Evolutionary conservation across 2,888 invertebrate genomes (phyloP).

Genomic region (Isotomurus palustris): DNA sequence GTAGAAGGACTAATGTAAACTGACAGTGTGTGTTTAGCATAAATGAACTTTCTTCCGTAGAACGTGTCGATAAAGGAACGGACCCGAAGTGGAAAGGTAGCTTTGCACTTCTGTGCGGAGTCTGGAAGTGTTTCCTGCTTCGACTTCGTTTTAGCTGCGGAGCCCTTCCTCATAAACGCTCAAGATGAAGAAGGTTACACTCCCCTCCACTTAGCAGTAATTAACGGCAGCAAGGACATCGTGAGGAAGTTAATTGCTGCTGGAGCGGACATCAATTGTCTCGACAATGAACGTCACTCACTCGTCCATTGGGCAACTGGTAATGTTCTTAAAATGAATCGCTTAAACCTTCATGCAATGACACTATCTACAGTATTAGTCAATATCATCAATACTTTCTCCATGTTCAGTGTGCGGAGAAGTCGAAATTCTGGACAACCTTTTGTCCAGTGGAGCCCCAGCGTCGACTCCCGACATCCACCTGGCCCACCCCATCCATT

Average conservation of each 20-base stretch:
- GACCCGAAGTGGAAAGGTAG: slow-evolving; percentile 78
- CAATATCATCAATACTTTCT: no score
- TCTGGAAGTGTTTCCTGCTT: slow-evolving; percentile 63
- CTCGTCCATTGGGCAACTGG: slow-evolving; percentile 98
- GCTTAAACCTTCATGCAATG: no score
- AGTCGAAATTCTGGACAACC: slow-evolving; percentile 76
- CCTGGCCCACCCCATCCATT: slow-evolving; percentile 92
- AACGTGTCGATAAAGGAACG: slow-evolving; percentile 60
- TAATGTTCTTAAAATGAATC: slow-evolving; percentile 50
- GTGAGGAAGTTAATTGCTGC: slow-evolving; percentile 80
- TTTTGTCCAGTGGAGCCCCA: slow-evolving; percentile 76
- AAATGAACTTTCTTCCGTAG: slow-evolving; percentile 34
- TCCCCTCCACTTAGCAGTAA: slow-evolving; percentile 89
- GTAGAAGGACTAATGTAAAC: no score
- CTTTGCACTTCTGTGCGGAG: slow-evolving; percentile 88
- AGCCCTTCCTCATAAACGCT: slow-evolving; percentile 77
- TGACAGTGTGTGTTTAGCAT: no score
- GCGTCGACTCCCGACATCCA: slow-evolving; percentile 86
- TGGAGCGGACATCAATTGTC: slow-evolving; percentile 81
- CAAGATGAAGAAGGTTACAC: slow-evolving; percentile 92
- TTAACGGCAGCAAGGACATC: slow-evolving; percentile 81
- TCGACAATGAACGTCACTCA: slow-evolving; percentile 91
- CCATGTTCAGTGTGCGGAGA: slow-evolving; percentile 82
- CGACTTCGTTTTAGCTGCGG: slow-evolving; percentile 65
- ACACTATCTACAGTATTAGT: no score